Base-by-base conservation (phyloP, 2,797 vertebrate species). In the Atherinosoma microstoma region DNA sequence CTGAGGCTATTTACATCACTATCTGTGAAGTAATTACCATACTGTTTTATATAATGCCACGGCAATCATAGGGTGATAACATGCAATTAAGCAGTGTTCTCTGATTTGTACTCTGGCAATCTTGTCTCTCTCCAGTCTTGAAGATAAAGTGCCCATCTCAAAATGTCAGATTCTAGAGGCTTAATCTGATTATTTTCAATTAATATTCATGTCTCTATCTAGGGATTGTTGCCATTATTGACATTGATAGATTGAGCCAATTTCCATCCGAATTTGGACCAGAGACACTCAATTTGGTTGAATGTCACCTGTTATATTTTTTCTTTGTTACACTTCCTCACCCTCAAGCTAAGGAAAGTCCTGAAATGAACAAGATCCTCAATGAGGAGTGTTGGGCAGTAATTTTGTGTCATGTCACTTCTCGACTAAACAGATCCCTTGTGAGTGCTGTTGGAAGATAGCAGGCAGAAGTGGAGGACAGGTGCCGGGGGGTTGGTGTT, bases 171-270 rank as follows among this genome's bases (percentile, higher is more conserved):
- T 95, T 95, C 93, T 94, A 94, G 94, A 95, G 93, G 96, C 95
- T 97, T 97, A 97, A 99, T 98, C 96, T 96, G 96, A 97, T 98
- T 98, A 97, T 97, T 98, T 98, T 97, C 97, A 97, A 98, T 99
- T 97, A 98, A 98, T 98, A 98, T 99, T 97, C 96, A 97, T 97
- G 96, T 96, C 94, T 95, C 95, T 92, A 94, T 83, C 89, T 93
- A 91, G 93, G 95, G 92, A 95, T 96, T 94, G 94, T 95, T 90
- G 84, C 93, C 81, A 88, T 95, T 96, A 96, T 95, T 96, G 98
- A 97, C 97, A 93, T 95, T 98, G 97, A 99, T 96, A 95, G 97
- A 99, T 97, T 96, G 96, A 96, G 94, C 95, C 97, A 92, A 97
- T 96, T 96, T 95, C 85, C 12, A 93, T 93, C 91, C 89, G 91